A percentile compares a stretch with the other conserved stretches of the same genome.
These are phyloP conservation scores for Cephus spinipes DNA, from an alignment of 2,888 invertebrate species.

Conservation along the genomic window DNA sequence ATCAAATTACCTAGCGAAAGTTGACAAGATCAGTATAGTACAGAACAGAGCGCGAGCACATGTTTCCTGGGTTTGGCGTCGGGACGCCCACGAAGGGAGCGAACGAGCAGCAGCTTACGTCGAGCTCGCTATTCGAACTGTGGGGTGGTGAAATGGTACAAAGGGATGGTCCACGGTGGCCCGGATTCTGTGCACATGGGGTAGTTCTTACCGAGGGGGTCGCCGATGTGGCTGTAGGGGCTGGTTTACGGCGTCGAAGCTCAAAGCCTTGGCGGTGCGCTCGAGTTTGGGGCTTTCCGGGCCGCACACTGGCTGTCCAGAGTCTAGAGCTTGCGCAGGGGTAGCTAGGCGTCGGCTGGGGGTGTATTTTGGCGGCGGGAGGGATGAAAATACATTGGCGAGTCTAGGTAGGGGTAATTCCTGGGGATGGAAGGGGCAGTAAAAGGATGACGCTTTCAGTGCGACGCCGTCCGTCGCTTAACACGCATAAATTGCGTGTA, in stretches of 20 bases:
- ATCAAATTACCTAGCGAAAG: too few relatives aligned
- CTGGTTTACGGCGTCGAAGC: conserved; percentile 28
- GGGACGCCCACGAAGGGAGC: too few relatives aligned
- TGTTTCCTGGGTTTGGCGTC: too few relatives aligned
- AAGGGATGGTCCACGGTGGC: too few relatives aligned
- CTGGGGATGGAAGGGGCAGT: conserved; percentile 23
- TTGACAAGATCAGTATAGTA: too few relatives aligned
- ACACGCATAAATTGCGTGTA: conserved; percentile 41
- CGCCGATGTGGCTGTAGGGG: conserved; percentile 11
- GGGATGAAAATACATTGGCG: too few relatives aligned
- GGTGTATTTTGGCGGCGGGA: conserved; percentile 16
- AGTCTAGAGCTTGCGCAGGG: conserved; percentile 44
- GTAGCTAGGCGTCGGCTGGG: conserved; percentile 56
- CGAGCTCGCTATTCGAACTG: too few relatives aligned
- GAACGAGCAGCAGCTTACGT: too few relatives aligned
- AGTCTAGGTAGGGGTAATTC: too few relatives aligned
- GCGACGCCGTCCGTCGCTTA: conserved; percentile 51
- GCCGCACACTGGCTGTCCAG: conserved; percentile 24
- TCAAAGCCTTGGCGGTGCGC: conserved; percentile 36
- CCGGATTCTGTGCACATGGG: too few relatives aligned
- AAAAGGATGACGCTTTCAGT: conserved; percentile 43
- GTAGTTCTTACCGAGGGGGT: conserved; percentile 9
- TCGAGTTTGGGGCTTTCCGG: conserved; percentile 36
- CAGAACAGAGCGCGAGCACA: too few relatives aligned
- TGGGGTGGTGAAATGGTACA: too few relatives aligned